Percentiles rank a stretch among this genome's conserved stretches.
Evolutionary conservation across 2,113 vertebrate genomes (phyloP).

Genomic region (Nannobrachium achirus): DNA sequence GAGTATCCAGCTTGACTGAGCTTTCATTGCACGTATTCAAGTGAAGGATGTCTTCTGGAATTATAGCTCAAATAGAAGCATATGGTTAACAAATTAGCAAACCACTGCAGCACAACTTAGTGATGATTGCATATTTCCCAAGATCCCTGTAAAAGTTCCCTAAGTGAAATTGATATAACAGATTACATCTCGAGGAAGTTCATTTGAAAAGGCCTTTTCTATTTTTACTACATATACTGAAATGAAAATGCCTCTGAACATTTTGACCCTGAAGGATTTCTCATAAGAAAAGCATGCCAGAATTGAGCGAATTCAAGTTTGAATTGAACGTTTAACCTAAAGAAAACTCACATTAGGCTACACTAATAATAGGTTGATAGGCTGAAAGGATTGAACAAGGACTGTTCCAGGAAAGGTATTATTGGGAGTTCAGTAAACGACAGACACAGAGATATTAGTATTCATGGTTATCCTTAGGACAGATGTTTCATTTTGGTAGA

Average conservation of each 20-base stretch:
- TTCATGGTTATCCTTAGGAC: conserved; percentile 61
- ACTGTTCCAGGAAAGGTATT: conserved; percentile 66
- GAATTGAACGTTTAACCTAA: conserved; percentile 56
- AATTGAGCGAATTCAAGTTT: conserved; percentile 36
- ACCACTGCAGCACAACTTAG: conserved; percentile 36
- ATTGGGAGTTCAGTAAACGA: conserved; percentile 41
- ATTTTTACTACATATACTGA: conserved; percentile 46
- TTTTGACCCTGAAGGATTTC: conserved; percentile 26
- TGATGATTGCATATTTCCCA: conserved; percentile 9
- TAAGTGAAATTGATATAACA: conserved; percentile 54
- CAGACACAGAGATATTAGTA: conserved; percentile 60
- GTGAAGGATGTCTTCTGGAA: conserved; percentile 1
- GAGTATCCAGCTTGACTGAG: not conserved
- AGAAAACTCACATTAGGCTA: conserved; percentile 59
- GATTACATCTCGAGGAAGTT: conserved; percentile 57
- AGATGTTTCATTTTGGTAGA: conserved; percentile 52
- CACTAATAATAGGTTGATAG: too few relatives aligned
- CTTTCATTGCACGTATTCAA: conserved; percentile 8
- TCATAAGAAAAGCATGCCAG: conserved; percentile 26
- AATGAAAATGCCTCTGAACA: conserved; percentile 15
- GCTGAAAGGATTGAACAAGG: too few relatives aligned
- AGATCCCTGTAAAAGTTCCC: conserved; percentile 32
- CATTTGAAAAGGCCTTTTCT: conserved; percentile 34
- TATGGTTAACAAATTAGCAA: conserved; percentile 37
- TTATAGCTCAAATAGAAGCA: conserved; percentile 19